phyloP scores from a whole-genome alignment of 2,888 invertebrate species.

The Nomada lathburiana region DNA sequence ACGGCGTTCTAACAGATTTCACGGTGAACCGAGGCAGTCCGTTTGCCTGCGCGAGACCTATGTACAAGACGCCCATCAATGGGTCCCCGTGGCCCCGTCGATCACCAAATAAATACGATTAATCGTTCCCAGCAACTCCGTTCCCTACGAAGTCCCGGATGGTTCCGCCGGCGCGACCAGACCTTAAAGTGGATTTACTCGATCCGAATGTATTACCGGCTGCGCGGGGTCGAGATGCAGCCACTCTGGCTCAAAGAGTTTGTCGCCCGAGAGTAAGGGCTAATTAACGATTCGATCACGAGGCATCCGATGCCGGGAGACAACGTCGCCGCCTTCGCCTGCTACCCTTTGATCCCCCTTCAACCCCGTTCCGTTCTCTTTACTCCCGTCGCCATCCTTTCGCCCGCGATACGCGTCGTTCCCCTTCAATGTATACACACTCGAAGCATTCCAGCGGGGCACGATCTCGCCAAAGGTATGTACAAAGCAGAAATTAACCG shows the following conservation, averaged over 20 bases:
- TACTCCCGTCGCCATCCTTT: constrained; percentile 52
- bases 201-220: constrained; percentile 72
- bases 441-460: constrained; percentile 22
- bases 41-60: constrained; percentile 6
- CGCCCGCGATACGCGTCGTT: constrained; percentile 32
- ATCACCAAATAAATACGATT: constrained; percentile 66
- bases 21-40: constrained; percentile 15
- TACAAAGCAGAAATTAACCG: constrained; percentile 59
- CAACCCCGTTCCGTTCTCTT: constrained; percentile 66
- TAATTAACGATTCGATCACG: constrained; percentile 74
- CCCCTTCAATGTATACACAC: constrained; percentile 8
- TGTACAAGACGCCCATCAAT: constrained; percentile 30
- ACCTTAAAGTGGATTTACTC: constrained; percentile 71
- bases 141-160: constrained; percentile 35
- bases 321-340: constrained; percentile 65
- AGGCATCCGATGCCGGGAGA: constrained; percentile 66
- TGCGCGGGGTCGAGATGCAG: constrained; percentile 51
- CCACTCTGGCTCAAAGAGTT: constrained; percentile 68
- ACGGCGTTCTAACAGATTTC: constrained; percentile 11
- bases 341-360: constrained; percentile 69
- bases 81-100: constrained; percentile 55
- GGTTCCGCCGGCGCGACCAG: constrained; percentile 41
- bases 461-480: constrained; percentile 49
- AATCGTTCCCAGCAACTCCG: constrained; percentile 65
- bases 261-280: constrained; percentile 59